A percentile compares a stretch with the other conserved stretches of the same genome.
Conservation (phyloP, 2,888 invertebrate species). For the Unio pictorum region DNA sequence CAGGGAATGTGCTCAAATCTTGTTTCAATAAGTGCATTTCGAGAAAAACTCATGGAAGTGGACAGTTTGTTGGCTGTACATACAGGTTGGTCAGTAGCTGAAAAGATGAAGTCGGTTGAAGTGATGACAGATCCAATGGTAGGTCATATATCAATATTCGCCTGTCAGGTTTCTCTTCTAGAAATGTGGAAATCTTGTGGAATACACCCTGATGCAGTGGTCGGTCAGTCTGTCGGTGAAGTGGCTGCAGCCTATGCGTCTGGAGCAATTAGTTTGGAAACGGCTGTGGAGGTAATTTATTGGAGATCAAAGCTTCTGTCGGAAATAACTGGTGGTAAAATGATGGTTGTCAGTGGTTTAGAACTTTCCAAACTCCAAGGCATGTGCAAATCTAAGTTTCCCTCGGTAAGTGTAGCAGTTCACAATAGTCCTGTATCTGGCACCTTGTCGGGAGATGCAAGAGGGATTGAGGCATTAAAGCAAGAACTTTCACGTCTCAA, state of each 20-base stretch:
- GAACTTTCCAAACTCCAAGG: constrained; percentile 20
- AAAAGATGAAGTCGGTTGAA: constrained; percentile 9
- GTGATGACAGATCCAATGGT: constrained; percentile 27
- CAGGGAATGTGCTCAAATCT: constrained; percentile 33
- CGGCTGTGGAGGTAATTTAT: constrained; percentile 53
- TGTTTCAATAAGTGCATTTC: too few relatives aligned
- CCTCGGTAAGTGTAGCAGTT: constrained; percentile 21
- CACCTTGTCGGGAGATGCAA: constrained; percentile 40
- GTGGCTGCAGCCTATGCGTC: constrained; percentile 49
- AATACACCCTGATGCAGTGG: constrained; percentile 37
- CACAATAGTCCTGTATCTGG: constrained; percentile 33
- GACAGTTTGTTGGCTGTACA: too few relatives aligned
- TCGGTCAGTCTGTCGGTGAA: constrained; percentile 59
- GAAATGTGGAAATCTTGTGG: constrained; percentile 40
- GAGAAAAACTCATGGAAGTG: constrained; percentile 5
- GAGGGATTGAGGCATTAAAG: constrained; percentile 26
- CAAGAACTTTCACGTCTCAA: constrained; percentile 9
- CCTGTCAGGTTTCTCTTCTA: constrained; percentile 46
- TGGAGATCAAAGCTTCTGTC: constrained; percentile 39
- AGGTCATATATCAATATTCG: constrained; percentile 49
- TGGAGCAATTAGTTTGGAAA: constrained; percentile 30
- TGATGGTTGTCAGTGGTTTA: constrained; percentile 37
- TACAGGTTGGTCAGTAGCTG: constrained; percentile 2
- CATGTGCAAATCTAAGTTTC: constrained; percentile 12
- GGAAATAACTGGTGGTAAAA: constrained; percentile 40